Evolutionary conservation across 2,888 invertebrate species (phyloP).

Genomic region (Leucania comma): DNA sequence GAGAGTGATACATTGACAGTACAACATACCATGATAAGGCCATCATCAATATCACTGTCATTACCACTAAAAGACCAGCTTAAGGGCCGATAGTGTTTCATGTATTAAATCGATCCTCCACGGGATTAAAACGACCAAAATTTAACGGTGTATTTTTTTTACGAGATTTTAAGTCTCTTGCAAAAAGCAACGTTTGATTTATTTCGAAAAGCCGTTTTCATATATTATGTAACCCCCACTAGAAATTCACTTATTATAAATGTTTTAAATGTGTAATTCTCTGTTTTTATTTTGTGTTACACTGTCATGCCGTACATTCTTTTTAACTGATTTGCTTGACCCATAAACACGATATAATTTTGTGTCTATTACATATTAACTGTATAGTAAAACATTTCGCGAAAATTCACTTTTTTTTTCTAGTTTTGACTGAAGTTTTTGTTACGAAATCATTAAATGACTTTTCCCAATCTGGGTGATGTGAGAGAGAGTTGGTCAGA

Average conservation of each 20-base stretch:
- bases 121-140: no score
- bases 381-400: no score
- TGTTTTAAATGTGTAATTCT: not conserved
- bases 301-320: not conserved
- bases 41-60: slow-evolving; percentile 48
- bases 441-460: no score
- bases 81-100: no score
- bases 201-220: not conserved
- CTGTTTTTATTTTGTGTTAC: slow-evolving; percentile 6
- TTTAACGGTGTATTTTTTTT: not conserved
- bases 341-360: not conserved
- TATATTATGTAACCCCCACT: slow-evolving; percentile 16
- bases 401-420: no score
- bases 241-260: not conserved
- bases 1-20: slow-evolving; percentile 60
- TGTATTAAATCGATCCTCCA: no score
- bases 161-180: no score
- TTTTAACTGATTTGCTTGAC: not conserved
- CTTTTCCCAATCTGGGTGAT: no score
- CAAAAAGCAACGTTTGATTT: no score
- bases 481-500: no score
- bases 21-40: slow-evolving; percentile 36
- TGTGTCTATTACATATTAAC: no score
- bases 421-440: no score
- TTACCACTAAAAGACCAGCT: not conserved